A percentile compares a stretch with the other conserved stretches of the same genome.
These are phyloP conservation scores for Epiperipatus broadwayi DNA, from an alignment of 2,888 invertebrate species.

Conservation along the genomic window DNA sequence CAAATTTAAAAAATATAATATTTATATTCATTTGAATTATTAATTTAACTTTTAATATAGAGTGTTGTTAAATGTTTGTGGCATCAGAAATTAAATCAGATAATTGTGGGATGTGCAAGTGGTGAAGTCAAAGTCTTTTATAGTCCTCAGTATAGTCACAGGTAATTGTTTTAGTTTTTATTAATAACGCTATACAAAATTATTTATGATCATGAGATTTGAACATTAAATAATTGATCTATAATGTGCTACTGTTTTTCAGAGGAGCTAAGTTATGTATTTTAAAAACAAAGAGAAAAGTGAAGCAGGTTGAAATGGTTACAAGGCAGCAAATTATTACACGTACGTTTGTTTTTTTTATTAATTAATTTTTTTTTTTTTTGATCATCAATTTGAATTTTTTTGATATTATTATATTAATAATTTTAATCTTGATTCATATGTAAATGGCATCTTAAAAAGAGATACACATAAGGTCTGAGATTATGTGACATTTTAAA, in stretches of 20 bases:
- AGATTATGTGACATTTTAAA: too few relatives aligned
- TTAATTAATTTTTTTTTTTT: slow-evolving; percentile 1
- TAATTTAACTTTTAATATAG: slow-evolving; percentile 20
- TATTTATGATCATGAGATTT: slow-evolving; percentile 54
- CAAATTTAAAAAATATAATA: slow-evolving; percentile 4
- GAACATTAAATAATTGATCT: neutral
- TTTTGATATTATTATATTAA: slow-evolving; percentile 6
- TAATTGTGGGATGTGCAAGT: slow-evolving; percentile 76
- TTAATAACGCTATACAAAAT: slow-evolving; percentile 52
- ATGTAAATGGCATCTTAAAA: too few relatives aligned
- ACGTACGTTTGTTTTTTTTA: slow-evolving; percentile 32
- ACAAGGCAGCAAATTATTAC: slow-evolving; percentile 84
- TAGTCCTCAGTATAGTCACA: slow-evolving; percentile 60
- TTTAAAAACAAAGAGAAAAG: slow-evolving; percentile 17
- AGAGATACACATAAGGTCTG: too few relatives aligned
- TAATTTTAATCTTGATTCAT: too few relatives aligned
- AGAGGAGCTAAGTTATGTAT: slow-evolving; percentile 13
- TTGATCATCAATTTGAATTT: neutral
- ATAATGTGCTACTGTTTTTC: neutral
- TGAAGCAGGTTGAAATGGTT: slow-evolving; percentile 49
- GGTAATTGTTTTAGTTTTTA: slow-evolving; percentile 14
- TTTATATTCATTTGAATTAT: neutral
- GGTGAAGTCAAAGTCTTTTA: slow-evolving; percentile 77
- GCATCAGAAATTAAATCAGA: slow-evolving; percentile 95
- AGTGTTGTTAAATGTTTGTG: slow-evolving; percentile 66